Evolutionary conservation across 2,888 invertebrate genomes (phyloP).

Genomic region (Calliphora vomitoria): DNA sequence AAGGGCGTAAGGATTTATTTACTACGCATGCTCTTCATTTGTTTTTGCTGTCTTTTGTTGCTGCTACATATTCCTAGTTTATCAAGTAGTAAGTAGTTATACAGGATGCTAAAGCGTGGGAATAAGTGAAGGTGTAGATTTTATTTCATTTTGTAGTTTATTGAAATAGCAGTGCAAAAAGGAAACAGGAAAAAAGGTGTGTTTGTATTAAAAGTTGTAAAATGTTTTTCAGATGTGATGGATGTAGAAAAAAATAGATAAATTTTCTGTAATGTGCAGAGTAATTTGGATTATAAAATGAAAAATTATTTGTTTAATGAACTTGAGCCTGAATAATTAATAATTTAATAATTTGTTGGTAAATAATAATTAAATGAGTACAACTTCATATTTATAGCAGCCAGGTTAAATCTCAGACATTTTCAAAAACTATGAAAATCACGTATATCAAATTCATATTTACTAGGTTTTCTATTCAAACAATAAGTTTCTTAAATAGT

Average conservation of each 20-base stretch:
- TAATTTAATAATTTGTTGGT: too few species aligned
- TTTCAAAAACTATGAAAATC: too few species aligned
- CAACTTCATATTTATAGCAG: too few species aligned
- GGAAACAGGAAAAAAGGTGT: conserved; percentile 51
- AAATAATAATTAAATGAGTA: too few species aligned
- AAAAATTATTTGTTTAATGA: too few species aligned
- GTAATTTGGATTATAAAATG: neutral
- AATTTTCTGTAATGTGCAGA: neutral
- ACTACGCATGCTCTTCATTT: neutral
- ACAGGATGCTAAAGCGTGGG: conserved; percentile 69
- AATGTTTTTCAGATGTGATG: neutral
- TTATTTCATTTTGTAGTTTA: neutral
- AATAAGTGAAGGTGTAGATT: conserved; percentile 56
- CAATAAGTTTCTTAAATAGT: too few species aligned
- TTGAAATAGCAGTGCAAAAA: conserved; percentile 30
- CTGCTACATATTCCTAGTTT: neutral
- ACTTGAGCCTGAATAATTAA: too few species aligned
- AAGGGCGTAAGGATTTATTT: conserved; percentile 53
- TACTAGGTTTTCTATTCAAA: too few species aligned
- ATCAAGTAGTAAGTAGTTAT: neutral
- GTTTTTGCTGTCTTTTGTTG: neutral
- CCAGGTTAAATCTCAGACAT: too few species aligned
- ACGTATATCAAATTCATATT: too few species aligned
- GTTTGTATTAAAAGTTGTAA: neutral
- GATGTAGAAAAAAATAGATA: neutral